Evolutionary conservation across 1,140 invertebrate species (phyloP).

Genomic region (Cyclina sinensis): DNA sequence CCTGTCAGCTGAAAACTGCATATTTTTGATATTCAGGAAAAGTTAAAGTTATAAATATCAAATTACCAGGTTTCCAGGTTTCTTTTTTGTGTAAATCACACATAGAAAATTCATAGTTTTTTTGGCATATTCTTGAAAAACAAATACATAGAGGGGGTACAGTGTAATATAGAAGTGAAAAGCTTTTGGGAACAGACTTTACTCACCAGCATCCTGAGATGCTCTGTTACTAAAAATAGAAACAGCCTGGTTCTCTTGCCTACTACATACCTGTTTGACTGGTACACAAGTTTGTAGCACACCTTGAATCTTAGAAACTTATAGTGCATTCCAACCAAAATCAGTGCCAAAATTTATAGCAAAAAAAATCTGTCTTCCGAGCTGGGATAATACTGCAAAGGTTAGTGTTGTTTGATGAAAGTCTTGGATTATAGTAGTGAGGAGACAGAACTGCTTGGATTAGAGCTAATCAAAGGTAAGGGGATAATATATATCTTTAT

Average conservation of each 20-base stretch:
- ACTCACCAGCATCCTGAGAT: conserved; percentile 15
- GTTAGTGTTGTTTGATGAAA: background rate
- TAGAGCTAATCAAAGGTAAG: conserved; percentile 3
- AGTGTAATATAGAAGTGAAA: no score
- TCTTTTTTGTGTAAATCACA: no score
- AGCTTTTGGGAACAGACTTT: conserved; percentile 6
- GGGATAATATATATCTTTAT: background rate
- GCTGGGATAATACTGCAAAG: background rate
- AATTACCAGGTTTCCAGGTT: no score
- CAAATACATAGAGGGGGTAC: no score
- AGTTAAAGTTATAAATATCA: no score
- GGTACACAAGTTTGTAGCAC: conserved; percentile 8
- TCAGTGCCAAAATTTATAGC: background rate
- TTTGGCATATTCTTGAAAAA: no score
- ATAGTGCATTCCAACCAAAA: background rate
- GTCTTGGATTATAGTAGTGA: background rate
- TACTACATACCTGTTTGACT: conserved; percentile 28
- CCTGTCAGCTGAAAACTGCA: no score
- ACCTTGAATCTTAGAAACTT: conserved; percentile 11
- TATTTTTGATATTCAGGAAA: no score
- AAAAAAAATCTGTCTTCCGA: background rate
- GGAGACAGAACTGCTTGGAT: background rate
- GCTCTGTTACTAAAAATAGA: conserved; percentile 35
- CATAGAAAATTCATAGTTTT: no score
- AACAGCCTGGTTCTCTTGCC: conserved; percentile 13